Evolutionary conservation across 1,140 invertebrate genomes (phyloP), one percentile per base, ranked within the genome.

Genomic region (Drosophila tani): DNA sequence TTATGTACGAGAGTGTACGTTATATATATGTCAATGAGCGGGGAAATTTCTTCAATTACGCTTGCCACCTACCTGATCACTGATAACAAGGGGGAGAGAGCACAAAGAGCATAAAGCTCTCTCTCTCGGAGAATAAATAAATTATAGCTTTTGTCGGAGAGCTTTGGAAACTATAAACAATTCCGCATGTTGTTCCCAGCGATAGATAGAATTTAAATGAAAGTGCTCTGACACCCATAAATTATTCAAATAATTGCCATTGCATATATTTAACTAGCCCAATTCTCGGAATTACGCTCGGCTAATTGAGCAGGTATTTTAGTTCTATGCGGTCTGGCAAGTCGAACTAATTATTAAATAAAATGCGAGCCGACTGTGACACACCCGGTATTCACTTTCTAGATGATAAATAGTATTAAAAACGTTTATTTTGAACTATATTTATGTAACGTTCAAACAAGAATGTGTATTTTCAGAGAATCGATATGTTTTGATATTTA

Each of bases 51-150:
- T 55, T 43, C 15, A 65, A 45, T 19, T 64, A 38, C 69, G 15
- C 32, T 21, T 17, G 40, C 29, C 64, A 67, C 53, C 73, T 75
- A 60, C 47, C 71, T 77, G 75, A 78, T 78, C 74, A 41, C 40
- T 64, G 69, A 86, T 79, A 79, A 64, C 40, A 67, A 51, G 57
- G 21, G 11, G 4, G n/a, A 49, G 45, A 65, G n/a, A 51, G 19
- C 17, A 53, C 17, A 45, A 47, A 73, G 50, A 57, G 43, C 17
- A 32, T 27, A 57, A 70, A 57, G 68, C 68, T 70, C 14, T 47
- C 5, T 2, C n/a, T 49, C 12, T 8, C n/a, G n/a, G n/a, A 27
- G 11, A 71, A 7, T 21, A 38, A 12, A 5, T 38, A 29, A 51
- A 17, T 2, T 60, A 45, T 35, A 62, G 67, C 63, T 65, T 50